A percentile compares a stretch with the other conserved stretches of the same genome.
phyloP scores from a whole-genome alignment of 1,140 invertebrate genomes.

The Polypedilum vanderplanki region DNA sequence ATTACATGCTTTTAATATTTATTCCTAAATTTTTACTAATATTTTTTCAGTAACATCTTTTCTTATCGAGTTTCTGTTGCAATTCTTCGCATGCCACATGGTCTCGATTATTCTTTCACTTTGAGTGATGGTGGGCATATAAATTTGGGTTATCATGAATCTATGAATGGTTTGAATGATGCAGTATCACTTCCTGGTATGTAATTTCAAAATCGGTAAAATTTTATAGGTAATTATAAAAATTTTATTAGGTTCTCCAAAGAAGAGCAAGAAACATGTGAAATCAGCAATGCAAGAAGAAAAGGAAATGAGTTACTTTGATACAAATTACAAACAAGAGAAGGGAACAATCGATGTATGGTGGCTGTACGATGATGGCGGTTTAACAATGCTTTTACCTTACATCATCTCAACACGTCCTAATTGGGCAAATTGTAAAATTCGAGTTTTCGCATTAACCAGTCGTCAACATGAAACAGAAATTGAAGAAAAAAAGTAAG shows the following conservation, averaged over 20 bases:
- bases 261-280: not conserved
- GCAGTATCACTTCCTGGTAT: not conserved
- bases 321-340: constrained; percentile 48
- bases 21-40: not conserved
- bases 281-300: constrained; percentile 45
- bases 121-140: not conserved
- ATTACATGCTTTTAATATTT: constrained; percentile 35
- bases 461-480: constrained; percentile 73
- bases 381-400: constrained; percentile 77
- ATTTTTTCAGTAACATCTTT: not conserved
- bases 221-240: not conserved
- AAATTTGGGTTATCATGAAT: not conserved
- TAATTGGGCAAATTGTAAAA: constrained; percentile 70
- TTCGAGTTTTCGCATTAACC: constrained; percentile 81
- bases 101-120: constrained; percentile 33
- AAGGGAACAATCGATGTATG: constrained; percentile 80
- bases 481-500: constrained; percentile 78
- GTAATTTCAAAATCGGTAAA: not conserved
- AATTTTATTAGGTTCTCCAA: not conserved
- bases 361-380: constrained; percentile 94
- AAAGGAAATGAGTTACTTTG: constrained; percentile 57
- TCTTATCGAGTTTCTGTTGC: not conserved
- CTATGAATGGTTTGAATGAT: not conserved
- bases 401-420: constrained; percentile 78
- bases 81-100: constrained; percentile 47